Percentiles rank a stretch among this genome's conserved stretches.
Conservation (phyloP, 2,888 invertebrate species). For the Trisateles emortualis region DNA sequence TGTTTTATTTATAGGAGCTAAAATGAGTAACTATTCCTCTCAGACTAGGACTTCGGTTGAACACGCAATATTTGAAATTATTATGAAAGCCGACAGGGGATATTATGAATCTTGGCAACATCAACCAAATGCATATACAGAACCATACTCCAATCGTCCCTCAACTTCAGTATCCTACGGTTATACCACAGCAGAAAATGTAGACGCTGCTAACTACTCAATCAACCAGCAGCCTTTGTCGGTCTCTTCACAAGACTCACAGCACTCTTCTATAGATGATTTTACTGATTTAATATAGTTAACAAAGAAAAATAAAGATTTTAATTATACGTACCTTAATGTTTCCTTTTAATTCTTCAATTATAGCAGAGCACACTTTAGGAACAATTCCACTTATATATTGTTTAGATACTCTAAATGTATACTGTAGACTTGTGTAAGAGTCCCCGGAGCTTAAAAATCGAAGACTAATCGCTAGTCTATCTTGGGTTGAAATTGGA, state of each 20-base stretch:
- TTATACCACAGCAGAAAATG: conserved; percentile 27
- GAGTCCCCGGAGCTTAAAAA: not conserved
- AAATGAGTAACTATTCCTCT: conserved; percentile 22
- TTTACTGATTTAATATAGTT: conserved; percentile 27
- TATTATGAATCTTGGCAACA: conserved; percentile 24
- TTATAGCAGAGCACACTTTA: conserved; percentile 18
- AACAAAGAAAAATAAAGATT: conserved; percentile 4
- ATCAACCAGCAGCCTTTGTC: conserved; percentile 28
- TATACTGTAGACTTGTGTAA: not conserved
- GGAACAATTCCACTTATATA: conserved; percentile 13
- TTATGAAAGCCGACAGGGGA: conserved; percentile 24
- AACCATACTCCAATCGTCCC: conserved; percentile 23
- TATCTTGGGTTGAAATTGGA: too few relatives aligned
- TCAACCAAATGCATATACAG: conserved; percentile 18
- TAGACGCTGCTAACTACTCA: conserved; percentile 20
- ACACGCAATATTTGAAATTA: conserved; percentile 20
- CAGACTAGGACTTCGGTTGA: conserved; percentile 13
- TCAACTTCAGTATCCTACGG: conserved; percentile 24
- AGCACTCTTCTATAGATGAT: conserved; percentile 19
- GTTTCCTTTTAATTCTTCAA: conserved; percentile 20
- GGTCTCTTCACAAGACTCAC: conserved; percentile 24
- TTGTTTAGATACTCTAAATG: conserved; percentile 9
- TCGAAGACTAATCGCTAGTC: conserved; percentile 1
- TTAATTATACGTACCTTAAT: conserved; percentile 17
- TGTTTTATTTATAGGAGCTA: conserved; percentile 15